These are phyloP conservation scores for Chionodraco myersi DNA, from an alignment of 2,113 vertebrate genomes.

Conservation along the genomic window DNA sequence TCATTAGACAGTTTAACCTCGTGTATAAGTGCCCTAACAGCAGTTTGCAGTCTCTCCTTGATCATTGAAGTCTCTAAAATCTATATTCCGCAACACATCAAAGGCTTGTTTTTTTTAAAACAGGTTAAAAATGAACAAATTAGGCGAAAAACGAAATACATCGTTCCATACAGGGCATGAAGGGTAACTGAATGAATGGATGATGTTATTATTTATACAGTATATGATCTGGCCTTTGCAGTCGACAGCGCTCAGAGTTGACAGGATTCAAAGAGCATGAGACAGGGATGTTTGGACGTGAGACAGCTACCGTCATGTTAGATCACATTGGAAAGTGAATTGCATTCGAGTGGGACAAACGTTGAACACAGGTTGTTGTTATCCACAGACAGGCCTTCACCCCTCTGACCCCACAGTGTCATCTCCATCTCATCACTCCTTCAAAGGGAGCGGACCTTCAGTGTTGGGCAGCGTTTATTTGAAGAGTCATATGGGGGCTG, in stretches of 20 bases:
- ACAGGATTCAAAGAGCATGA: neutral
- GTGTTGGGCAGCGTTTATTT: slow-evolving; percentile 20
- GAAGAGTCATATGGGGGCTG: slow-evolving; percentile 18
- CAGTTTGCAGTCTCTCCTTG: too few species aligned
- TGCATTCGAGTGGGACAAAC: neutral
- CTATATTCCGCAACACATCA: too few species aligned
- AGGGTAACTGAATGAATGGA: too few species aligned
- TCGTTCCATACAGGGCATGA: too few species aligned
- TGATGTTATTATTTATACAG: too few species aligned
- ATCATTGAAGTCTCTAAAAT: too few species aligned
- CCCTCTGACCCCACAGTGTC: slow-evolving; percentile 38
- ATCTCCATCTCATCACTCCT: slow-evolving; percentile 54
- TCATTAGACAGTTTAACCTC: too few species aligned
- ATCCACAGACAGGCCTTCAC: slow-evolving; percentile 36
- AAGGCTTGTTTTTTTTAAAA: too few species aligned
- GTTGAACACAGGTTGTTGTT: slow-evolving; percentile 19
- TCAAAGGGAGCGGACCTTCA: slow-evolving; percentile 39
- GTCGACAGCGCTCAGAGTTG: neutral
- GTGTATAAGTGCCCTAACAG: too few species aligned
- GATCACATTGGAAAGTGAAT: slow-evolving; percentile 16
- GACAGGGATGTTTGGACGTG: slow-evolving; percentile 20
- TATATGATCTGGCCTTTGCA: too few species aligned
- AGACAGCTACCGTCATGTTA: slow-evolving; percentile 8
- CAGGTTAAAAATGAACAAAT: too few species aligned
- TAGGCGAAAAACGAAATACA: too few species aligned